phyloP scores from a whole-genome alignment of 2,113 vertebrate genomes.

The Todiramphus chloris region DNA sequence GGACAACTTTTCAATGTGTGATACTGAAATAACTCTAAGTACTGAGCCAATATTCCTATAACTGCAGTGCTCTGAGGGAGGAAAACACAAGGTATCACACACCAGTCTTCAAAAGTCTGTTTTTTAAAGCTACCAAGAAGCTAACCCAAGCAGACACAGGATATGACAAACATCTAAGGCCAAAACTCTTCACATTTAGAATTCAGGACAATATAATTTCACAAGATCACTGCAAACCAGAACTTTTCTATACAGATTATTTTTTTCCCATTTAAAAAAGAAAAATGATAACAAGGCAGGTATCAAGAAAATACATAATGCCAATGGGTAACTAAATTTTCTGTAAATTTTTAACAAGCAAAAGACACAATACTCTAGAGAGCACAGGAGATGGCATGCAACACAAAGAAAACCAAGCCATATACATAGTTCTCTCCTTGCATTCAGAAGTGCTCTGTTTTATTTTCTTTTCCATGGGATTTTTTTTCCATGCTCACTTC shows the following conservation, averaged over 20 bases:
- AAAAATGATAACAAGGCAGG: background rate
- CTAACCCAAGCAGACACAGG: background rate
- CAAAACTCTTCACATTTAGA: background rate
- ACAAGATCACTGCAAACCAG: background rate
- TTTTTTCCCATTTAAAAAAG: background rate
- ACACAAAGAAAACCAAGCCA: background rate
- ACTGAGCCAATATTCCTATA: background rate
- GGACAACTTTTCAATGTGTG: background rate
- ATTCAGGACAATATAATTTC: background rate
- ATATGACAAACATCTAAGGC: background rate
- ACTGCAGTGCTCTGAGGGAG: background rate
- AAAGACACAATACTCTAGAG: background rate
- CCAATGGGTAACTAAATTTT: background rate
- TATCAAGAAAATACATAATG: background rate
- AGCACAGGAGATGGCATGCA: background rate
- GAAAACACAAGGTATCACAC: background rate
- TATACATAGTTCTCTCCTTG: background rate
- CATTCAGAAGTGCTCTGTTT: background rate
- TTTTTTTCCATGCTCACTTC: background rate
- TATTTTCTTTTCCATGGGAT: background rate
- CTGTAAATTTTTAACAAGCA: background rate
- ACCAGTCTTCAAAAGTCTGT: background rate
- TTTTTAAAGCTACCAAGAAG: background rate
- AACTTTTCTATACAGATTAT: background rate
- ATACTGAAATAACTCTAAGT: background rate